Conservation (phyloP, 2,888 invertebrate genomes). For the Mesorhabditis spiculigera region DNA sequence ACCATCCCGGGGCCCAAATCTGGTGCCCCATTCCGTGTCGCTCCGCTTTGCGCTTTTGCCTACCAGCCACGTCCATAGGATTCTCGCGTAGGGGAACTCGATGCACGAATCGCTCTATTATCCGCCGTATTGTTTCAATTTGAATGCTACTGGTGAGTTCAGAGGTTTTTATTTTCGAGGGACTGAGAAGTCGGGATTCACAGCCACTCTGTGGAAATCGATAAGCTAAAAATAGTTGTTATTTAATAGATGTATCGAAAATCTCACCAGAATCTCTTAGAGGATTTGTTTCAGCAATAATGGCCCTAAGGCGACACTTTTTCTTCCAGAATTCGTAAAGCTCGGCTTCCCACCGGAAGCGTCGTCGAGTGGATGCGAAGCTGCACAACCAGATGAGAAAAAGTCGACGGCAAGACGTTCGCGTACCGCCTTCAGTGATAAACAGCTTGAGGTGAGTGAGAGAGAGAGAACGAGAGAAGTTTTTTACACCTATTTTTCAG, state of each 20-base stretch:
- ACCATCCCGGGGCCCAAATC: not conserved
- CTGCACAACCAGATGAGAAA: not conserved
- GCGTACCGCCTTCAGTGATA: slow-evolving; percentile 2
- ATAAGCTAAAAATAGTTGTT: not conserved
- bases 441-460: not conserved
- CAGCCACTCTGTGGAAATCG: slow-evolving; percentile 17
- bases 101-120: slow-evolving; percentile 3
- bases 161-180: too few relatives aligned
- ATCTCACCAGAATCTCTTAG: too few relatives aligned
- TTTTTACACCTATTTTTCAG: not conserved
- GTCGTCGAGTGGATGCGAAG: not conserved
- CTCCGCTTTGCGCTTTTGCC: too few relatives aligned
- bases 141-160: not conserved
- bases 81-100: too few relatives aligned
- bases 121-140: not conserved
- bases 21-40: too few relatives aligned
- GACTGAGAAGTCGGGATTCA: too few relatives aligned
- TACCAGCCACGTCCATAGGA: not conserved
- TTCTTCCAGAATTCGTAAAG: slow-evolving; percentile 2
- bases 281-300: too few relatives aligned
- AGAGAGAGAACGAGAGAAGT: not conserved
- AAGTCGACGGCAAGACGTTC: not conserved
- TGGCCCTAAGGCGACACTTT: too few relatives aligned
- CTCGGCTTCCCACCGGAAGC: slow-evolving; percentile 5
- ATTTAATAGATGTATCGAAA: too few relatives aligned